Evolutionary conservation across 92 coral and sea anemone species (phyloP).

Genomic region (Paragorgia papillata): DNA sequence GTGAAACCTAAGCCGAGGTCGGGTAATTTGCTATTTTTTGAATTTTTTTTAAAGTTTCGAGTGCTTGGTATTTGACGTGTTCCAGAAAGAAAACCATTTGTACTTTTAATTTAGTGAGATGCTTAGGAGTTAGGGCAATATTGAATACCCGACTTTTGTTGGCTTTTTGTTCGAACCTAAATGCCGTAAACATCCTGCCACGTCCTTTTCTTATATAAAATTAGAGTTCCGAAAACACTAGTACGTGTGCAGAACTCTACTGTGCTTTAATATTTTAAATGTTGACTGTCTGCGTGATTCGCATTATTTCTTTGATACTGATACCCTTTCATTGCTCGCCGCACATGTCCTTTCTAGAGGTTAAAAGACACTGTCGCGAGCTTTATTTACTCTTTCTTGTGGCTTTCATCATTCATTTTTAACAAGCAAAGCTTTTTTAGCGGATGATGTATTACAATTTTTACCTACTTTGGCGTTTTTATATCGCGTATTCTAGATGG

Average conservation of each 20-base stretch:
- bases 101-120: too few species aligned
- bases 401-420: constrained; percentile 24
- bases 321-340: constrained; percentile 13
- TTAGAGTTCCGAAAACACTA: too few species aligned
- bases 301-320: not conserved
- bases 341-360: not conserved
- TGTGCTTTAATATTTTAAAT: too few species aligned
- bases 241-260: too few species aligned
- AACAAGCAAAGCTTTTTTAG: constrained; percentile 18
- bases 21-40: too few species aligned
- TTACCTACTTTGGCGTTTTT: not conserved
- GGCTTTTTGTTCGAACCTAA: not conserved
- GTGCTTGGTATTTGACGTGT: constrained; percentile 26
- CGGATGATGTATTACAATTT: not conserved
- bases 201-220: too few species aligned
- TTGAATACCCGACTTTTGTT: too few species aligned
- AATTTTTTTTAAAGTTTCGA: constrained; percentile 16
- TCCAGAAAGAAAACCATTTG: not conserved
- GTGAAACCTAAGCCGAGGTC: constrained; percentile 39
- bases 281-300: constrained; percentile 18
- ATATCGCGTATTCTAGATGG: not conserved
- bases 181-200: not conserved
- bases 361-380: constrained; percentile 3
- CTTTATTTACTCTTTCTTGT: not conserved
- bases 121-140: too few species aligned